A percentile compares a stretch with the other conserved stretches of the same genome.
phyloP scores from a whole-genome alignment of 1,140 invertebrate species.

The Andrena cerasifolii region DNA sequence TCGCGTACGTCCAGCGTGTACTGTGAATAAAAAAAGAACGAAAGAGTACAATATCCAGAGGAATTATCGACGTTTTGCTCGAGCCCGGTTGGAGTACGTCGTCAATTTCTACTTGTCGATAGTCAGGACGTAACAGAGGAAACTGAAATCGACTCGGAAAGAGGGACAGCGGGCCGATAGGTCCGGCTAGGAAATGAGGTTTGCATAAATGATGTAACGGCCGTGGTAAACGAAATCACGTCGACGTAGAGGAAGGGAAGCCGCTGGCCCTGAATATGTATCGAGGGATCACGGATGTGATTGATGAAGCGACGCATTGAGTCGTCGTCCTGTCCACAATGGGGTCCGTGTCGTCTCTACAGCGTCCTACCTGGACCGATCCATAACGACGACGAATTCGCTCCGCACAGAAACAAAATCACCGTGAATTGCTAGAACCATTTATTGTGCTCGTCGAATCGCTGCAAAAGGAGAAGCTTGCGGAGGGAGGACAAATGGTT shows the following conservation, averaged over 20 bases:
- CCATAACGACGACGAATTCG: background rate
- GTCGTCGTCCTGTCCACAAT: constrained; percentile 31
- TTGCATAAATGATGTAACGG: constrained; percentile 42
- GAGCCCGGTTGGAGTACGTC: background rate
- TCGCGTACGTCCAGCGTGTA: background rate
- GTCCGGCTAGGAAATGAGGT: constrained; percentile 16
- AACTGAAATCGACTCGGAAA: background rate
- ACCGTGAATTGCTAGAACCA: background rate
- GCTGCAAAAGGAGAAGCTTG: background rate
- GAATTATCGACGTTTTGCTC: background rate
- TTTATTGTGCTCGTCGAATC: background rate
- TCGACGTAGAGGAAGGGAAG: background rate
- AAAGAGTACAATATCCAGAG: background rate
- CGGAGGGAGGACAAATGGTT: background rate
- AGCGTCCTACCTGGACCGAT: background rate
- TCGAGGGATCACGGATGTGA: constrained; percentile 30
- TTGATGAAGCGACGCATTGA: constrained; percentile 43
- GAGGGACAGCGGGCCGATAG: background rate
- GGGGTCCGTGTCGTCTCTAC: background rate
- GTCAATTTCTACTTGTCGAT: background rate
- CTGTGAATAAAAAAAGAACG: background rate
- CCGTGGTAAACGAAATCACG: background rate
- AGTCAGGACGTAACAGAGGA: background rate
- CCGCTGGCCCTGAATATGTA: constrained; percentile 27
- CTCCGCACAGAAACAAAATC: background rate